Conservation (phyloP, 1,140 invertebrate species). For the Argopecten irradians region DNA sequence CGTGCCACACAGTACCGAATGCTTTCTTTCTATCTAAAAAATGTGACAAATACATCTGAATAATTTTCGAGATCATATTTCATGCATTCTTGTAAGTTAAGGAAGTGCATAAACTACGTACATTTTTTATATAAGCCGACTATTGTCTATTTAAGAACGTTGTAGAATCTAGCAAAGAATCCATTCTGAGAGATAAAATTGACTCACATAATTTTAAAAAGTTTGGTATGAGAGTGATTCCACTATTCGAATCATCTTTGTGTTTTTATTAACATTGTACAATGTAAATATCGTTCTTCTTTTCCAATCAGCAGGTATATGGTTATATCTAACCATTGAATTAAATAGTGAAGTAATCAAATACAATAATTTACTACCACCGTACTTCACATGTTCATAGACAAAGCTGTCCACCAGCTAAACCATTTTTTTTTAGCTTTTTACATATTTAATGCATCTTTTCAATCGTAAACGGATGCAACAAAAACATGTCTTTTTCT, state of each 20-base stretch:
- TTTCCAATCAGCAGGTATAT: not conserved
- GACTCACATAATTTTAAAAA: not conserved
- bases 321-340: not conserved
- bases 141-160: not conserved
- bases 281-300: not conserved
- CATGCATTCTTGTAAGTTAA: not conserved
- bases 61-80: not conserved
- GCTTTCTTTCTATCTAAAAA: not conserved
- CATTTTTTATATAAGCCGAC: not conserved
- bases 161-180: not conserved
- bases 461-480: not conserved
- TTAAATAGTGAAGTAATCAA: not conserved
- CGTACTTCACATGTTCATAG: conserved; percentile 12
- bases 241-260: not conserved
- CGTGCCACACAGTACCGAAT: not conserved
- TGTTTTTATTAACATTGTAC: not conserved
- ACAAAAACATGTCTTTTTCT: not conserved
- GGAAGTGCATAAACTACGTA: not conserved
- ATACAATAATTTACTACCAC: not conserved
- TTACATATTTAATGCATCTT: not conserved
- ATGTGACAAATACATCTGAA: not conserved
- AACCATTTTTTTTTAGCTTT: not conserved
- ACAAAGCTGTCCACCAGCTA: not conserved
- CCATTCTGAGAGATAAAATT: not conserved
- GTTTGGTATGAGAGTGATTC: not conserved